phyloP scores from a whole-genome alignment of 2,797 vertebrate genomes.

The Mus caroli region DNA sequence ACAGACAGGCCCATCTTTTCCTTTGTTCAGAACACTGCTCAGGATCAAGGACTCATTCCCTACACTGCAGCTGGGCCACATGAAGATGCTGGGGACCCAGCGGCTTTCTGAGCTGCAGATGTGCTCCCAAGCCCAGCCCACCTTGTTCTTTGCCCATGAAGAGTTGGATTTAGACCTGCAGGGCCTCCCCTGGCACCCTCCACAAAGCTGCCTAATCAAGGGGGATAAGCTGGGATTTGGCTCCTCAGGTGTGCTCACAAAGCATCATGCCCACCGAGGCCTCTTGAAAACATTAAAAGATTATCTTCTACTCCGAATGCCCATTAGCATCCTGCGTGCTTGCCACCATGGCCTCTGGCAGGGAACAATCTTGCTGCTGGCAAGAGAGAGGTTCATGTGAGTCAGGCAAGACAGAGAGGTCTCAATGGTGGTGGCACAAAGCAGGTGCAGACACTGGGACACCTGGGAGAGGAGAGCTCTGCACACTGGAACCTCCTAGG shows the following conservation, averaged over 20 bases:
- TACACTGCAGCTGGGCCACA: fast-evolving
- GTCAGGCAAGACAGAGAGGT: not conserved
- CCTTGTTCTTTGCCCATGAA: not conserved
- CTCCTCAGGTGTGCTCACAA: not conserved
- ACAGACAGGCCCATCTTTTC: fast-evolving
- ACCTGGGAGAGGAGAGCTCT: not conserved
- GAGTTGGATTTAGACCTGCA: fast-evolving
- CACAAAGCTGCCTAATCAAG: not conserved
- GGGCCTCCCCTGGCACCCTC: fast-evolving
- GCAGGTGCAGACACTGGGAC: not conserved
- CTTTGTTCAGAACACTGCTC: too few species aligned
- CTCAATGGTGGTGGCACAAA: not conserved
- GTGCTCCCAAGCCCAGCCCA: not conserved
- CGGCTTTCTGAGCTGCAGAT: not conserved
- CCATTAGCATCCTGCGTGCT: not conserved
- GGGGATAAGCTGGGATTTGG: not conserved
- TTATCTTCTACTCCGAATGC: not conserved
- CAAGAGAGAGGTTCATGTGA: not conserved
- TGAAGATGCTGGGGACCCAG: not conserved
- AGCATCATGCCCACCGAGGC: fast-evolving
- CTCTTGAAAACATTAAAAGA: conserved; percentile 31
- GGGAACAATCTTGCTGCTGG: not conserved
- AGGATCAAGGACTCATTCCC: not conserved
- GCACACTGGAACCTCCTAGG: not conserved
- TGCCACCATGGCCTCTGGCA: not conserved